Evolutionary conservation across 2,797 vertebrate species (phyloP).

Genomic region (Columba guinea): DNA sequence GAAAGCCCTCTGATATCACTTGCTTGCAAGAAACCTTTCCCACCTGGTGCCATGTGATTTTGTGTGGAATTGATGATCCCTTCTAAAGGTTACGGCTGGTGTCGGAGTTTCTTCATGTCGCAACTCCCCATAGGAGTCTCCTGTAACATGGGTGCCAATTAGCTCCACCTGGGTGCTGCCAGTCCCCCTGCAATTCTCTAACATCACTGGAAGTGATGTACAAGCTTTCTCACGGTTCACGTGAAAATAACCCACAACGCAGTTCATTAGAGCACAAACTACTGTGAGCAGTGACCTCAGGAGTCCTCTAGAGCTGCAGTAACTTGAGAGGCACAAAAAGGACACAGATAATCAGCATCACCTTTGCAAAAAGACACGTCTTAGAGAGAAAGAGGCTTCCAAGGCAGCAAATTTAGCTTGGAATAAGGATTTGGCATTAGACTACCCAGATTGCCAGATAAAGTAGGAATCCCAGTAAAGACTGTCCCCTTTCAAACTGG

Average conservation of each 20-base stretch:
- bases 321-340: neutral
- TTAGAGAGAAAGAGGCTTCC: neutral
- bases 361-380: neutral
- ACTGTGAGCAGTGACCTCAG: neutral
- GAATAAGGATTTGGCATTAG: neutral
- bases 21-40: neutral
- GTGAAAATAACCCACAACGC: neutral
- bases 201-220: neutral
- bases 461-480: neutral
- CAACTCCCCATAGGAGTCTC: neutral
- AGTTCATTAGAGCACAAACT: neutral
- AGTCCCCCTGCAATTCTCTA: neutral
- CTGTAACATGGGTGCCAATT: neutral
- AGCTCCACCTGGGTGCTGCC: neutral
- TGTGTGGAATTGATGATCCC: neutral
- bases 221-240: neutral
- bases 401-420: neutral
- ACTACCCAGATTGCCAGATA: neutral
- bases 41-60: neutral
- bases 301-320: neutral
- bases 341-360: neutral
- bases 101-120: accelerated
- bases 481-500: neutral
- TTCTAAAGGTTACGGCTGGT: neutral
- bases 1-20: neutral